These are phyloP conservation scores for Liasis olivaceus DNA, from an alignment of 2,797 vertebrate species.

Conservation along the genomic window DNA sequence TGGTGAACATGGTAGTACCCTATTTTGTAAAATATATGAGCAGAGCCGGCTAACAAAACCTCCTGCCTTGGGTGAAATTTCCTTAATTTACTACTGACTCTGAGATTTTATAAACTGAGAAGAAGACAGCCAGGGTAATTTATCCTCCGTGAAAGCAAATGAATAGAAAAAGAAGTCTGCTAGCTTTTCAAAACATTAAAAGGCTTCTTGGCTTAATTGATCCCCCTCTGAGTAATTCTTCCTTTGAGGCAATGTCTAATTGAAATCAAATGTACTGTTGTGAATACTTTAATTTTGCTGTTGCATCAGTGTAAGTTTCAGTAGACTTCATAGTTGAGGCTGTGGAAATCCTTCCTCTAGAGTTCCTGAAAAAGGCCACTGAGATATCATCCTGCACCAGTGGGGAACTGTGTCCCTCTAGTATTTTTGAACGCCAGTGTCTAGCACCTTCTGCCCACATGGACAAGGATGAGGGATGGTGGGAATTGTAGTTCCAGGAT, in stretches of 20 bases:
- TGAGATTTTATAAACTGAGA: not conserved
- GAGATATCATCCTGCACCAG: not conserved
- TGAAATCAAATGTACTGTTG: not conserved
- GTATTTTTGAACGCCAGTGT: not conserved
- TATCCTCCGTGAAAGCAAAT: constrained; percentile 34
- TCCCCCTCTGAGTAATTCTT: not conserved
- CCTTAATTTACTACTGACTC: constrained; percentile 14
- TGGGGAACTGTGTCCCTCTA: not conserved
- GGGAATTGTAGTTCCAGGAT: not conserved
- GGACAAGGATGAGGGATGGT: no score
- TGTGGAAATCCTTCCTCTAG: not conserved
- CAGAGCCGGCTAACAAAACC: not conserved
- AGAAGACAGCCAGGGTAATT: constrained; percentile 26
- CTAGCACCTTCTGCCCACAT: not conserved
- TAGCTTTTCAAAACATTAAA: not conserved
- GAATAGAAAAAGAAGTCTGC: not conserved
- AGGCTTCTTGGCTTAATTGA: not conserved
- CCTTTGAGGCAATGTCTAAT: not conserved
- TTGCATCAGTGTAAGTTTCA: not conserved
- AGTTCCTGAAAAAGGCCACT: not conserved
- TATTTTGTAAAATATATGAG: not conserved
- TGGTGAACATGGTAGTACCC: not conserved
- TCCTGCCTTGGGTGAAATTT: not conserved
- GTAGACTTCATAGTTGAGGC: not conserved
- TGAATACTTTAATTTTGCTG: not conserved